Evolutionary conservation across 2,797 vertebrate genomes (phyloP), one percentile per base, ranked within the genome.

Genomic region (Nasua narica): DNA sequence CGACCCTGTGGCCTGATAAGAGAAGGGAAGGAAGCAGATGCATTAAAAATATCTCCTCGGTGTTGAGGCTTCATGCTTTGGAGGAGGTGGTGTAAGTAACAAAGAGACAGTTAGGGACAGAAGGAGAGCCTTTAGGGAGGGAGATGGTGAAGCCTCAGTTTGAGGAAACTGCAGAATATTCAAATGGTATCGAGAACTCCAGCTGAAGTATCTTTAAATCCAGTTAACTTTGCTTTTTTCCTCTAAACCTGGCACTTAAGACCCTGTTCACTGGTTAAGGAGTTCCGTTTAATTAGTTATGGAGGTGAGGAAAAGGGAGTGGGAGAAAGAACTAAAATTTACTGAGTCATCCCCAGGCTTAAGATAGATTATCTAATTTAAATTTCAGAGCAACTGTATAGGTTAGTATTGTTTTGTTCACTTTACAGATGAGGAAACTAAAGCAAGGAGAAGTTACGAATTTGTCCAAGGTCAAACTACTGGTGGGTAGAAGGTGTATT

Each of bases 351-450:
- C 56, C 18, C 56, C 35, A 81, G 54, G 15, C n/a, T 48, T 29
- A 62, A 60, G 52, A 13, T n/a, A 88, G 50, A 85, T 48, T 27
- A 87, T 52, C 7, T 67, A 23, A 67, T 52, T 92, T 81, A 83
- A 90, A 93, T 25, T 87, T 97, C 32, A 72, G 60, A 79, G 60
- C n/a, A 81, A 12, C 52, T 90, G 9, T 46, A 48, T 14, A 40
- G 11, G 4, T 27, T n/a, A 50, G 16, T 54, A 70, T 37, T 82
- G 81, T 54, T 79, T 96, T 77, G 54, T 72, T 82, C 29, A 69
- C 67, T 95, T 87, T 83, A 91, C 3, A 83, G 43, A 88, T 92
- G 58, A 95, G 7, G 12, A 74, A 94, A 91, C 52, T 85, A 72
- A 84, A 52, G 16, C 90, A 46, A 92, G 25, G 25, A 95, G 46